Percentiles rank a stretch among this genome's conserved stretches.
Evolutionary conservation across 2,113 vertebrate species (phyloP).

Genomic region (Mormyrus lacerda): DNA sequence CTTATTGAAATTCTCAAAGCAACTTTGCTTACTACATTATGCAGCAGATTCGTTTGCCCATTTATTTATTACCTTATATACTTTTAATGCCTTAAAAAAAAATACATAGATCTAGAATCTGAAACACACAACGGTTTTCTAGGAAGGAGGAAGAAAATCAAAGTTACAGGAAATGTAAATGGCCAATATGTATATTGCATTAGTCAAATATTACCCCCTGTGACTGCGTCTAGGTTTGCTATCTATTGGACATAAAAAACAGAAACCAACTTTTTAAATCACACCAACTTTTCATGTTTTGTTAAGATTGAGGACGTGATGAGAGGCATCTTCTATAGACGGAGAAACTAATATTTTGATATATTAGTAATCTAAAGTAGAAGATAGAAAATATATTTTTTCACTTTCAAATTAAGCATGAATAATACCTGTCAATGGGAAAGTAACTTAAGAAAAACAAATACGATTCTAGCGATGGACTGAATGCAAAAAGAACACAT

Average conservation of each 20-base stretch:
- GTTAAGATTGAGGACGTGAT: not conserved
- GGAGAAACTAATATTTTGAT: slow-evolving; percentile 12
- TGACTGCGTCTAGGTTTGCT: not conserved
- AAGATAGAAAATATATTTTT: slow-evolving; percentile 12
- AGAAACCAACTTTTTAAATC: not conserved
- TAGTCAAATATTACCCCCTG: not conserved
- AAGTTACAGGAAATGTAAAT: not conserved
- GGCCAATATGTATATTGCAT: not conserved
- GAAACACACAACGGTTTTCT: not conserved
- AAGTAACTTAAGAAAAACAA: not conserved
- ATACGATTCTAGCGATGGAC: not conserved
- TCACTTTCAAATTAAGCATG: slow-evolving; percentile 8
- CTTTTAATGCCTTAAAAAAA: slow-evolving; percentile 3
- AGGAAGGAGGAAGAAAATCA: not conserved
- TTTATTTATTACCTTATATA: not conserved
- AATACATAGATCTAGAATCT: not conserved
- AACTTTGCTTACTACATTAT: not conserved
- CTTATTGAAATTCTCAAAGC: not conserved
- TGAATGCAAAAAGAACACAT: not conserved
- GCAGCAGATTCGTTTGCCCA: not conserved
- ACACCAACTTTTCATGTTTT: not conserved
- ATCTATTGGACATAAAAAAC: not conserved
- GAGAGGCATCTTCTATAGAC: not conserved
- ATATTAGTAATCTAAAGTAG: slow-evolving; percentile 13
- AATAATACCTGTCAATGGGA: not conserved